These are phyloP conservation scores for Aeoliscus strigatus DNA, from an alignment of 2,797 vertebrate genomes.

Conservation along the genomic window DNA sequence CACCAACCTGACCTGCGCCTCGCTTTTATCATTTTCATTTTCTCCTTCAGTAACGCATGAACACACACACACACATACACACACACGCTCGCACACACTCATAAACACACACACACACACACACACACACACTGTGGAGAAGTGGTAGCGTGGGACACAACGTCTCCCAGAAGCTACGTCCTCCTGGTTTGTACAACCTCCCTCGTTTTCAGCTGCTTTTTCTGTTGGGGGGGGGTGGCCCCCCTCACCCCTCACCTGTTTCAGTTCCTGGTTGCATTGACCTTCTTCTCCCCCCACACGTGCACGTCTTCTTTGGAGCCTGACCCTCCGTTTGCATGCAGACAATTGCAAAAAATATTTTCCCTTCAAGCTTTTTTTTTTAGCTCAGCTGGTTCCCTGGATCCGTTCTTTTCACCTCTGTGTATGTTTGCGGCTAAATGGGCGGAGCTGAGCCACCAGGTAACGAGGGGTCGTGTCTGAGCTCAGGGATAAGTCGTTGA, in stretches of 20 bases:
- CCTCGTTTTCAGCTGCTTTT: slow-evolving; percentile 75
- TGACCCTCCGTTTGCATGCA: slow-evolving; percentile 98
- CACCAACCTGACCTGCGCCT: slow-evolving; percentile 61
- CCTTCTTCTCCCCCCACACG: slow-evolving; percentile 86
- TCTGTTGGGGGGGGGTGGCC: slow-evolving; percentile 71
- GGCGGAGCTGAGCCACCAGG: slow-evolving; percentile 63
- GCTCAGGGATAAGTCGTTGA: slow-evolving; percentile 66
- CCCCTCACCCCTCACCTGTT: slow-evolving; percentile 72
- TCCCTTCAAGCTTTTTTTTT: slow-evolving; percentile 74
- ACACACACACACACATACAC: slow-evolving; percentile 67
- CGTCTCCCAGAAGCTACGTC: slow-evolving; percentile 71
- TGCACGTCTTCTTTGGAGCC: slow-evolving; percentile 97
- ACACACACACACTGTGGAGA: slow-evolving; percentile 68
- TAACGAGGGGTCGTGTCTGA: slow-evolving; percentile 79
- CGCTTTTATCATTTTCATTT: slow-evolving; percentile 78
- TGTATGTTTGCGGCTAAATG: slow-evolving; percentile 65
- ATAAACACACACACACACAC: slow-evolving; percentile 64
- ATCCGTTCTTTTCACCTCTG: slow-evolving; percentile 75
- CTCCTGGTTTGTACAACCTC: slow-evolving; percentile 73
- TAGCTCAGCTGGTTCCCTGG: slow-evolving; percentile 76
- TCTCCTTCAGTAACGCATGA: slow-evolving; percentile 90
- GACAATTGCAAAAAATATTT: slow-evolving; percentile 81
- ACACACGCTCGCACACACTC: slow-evolving; percentile 53
- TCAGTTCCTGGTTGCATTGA: slow-evolving; percentile 94
- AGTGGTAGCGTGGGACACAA: slow-evolving; percentile 79